Conservation (phyloP, 2,113 vertebrate genomes). For the Zingel zingel region DNA sequence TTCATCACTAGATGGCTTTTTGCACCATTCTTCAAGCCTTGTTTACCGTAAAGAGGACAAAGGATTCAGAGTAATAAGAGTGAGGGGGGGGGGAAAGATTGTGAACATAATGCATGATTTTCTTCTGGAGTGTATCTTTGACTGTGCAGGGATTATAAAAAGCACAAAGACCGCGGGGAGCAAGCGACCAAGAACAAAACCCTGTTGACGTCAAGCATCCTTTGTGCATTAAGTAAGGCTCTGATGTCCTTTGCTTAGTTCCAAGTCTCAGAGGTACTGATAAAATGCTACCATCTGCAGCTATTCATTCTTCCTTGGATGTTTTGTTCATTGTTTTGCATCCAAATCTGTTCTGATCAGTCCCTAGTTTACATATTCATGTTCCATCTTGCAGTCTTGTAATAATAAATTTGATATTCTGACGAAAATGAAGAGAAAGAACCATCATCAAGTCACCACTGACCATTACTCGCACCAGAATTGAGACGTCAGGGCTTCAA, state of each 20-base stretch:
- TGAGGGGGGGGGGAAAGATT: background rate
- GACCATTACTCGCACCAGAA: background rate
- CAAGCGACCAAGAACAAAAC: constrained; percentile 2
- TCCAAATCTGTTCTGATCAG: background rate
- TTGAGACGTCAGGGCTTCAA: background rate
- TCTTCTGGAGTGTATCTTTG: constrained; percentile 14
- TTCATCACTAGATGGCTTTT: constrained; percentile 15
- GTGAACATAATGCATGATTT: constrained; percentile 17
- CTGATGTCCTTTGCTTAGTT: constrained; percentile 18
- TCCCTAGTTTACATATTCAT: background rate
- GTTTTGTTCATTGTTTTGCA: background rate
- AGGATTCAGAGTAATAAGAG: constrained; percentile 8
- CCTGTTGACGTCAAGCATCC: constrained; percentile 8
- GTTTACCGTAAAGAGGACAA: constrained; percentile 15
- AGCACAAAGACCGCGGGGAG: constrained; percentile 1
- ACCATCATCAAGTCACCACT: background rate
- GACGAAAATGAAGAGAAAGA: background rate
- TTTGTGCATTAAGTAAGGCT: constrained; percentile 14
- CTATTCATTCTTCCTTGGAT: background rate
- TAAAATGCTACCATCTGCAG: constrained; percentile 12
- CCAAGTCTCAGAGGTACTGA: constrained; percentile 24
- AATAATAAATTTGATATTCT: background rate
- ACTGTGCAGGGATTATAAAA: constrained; percentile 26
- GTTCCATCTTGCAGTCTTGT: background rate
- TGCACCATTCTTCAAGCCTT: constrained; percentile 4